phyloP scores from a whole-genome alignment of 2,797 vertebrate genomes.

The Danio kyathit region DNA sequence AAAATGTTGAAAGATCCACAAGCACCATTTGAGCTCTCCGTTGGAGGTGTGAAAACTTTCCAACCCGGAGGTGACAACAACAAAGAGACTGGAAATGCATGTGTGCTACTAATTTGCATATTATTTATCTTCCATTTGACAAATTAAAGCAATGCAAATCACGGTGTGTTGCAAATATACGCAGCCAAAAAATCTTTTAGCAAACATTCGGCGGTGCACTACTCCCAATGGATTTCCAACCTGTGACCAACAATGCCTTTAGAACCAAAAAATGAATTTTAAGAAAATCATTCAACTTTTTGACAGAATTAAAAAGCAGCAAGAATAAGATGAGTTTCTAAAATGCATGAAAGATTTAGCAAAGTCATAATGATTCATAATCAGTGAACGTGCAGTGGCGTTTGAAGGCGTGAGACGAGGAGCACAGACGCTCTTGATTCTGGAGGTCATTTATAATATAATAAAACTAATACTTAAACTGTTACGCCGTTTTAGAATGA shows the following conservation, averaged over 20 bases:
- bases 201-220: background rate
- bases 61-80: background rate
- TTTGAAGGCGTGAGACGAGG: no score
- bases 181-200: background rate
- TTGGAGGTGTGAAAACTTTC: background rate
- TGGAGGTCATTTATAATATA: no score
- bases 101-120: background rate
- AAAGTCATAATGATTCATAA: no score
- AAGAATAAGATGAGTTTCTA: background rate
- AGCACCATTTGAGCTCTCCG: background rate
- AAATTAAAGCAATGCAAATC: background rate
- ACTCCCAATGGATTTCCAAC: background rate
- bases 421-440: no score
- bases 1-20: slow-evolving; percentile 26
- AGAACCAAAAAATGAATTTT: background rate
- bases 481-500: no score
- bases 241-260: background rate
- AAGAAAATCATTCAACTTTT: background rate
- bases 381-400: no score
- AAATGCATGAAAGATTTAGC: no score
- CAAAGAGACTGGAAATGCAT: background rate
- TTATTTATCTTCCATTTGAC: background rate
- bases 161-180: background rate
- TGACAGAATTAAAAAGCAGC: background rate
- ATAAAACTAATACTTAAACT: no score